These are phyloP conservation scores for Pocillopora verrucosa DNA, from an alignment of 64 coral and sea anemone genomes.

Conservation along the genomic window DNA sequence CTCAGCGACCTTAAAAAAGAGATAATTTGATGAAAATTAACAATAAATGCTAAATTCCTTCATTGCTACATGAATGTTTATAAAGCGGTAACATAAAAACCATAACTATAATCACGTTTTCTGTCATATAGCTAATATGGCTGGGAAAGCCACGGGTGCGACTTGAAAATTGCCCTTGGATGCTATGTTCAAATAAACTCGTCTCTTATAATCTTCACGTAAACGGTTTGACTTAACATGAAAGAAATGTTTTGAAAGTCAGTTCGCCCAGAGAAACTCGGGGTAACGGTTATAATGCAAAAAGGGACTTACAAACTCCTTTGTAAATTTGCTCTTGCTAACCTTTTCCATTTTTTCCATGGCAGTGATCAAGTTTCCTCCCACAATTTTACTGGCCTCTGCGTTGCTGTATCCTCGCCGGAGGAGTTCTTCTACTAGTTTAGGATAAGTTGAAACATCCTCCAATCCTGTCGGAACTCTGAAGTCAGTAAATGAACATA, in stretches of 20 bases:
- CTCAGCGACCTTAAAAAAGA: slow-evolving; percentile 55
- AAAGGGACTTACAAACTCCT: not conserved
- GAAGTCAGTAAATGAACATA: not conserved
- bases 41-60: too few relatives aligned
- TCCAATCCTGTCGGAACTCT: slow-evolving; percentile 77
- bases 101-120: not conserved
- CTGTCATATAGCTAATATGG: too few relatives aligned
- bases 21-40: not conserved
- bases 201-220: too few relatives aligned
- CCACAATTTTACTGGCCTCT: slow-evolving; percentile 65
- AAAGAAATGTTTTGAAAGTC: too few relatives aligned
- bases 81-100: too few relatives aligned
- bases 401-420: slow-evolving; percentile 73
- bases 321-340: not conserved
- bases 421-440: slow-evolving; percentile 62
- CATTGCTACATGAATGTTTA: too few relatives aligned
- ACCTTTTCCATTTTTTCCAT: slow-evolving; percentile 95
- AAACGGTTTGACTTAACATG: too few relatives aligned
- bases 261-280: too few relatives aligned
- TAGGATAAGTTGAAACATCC: slow-evolving; percentile 80
- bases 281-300: not conserved
- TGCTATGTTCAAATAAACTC: too few relatives aligned
- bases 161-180: too few relatives aligned
- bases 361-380: slow-evolving; percentile 71
- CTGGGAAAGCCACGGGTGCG: too few relatives aligned